Conservation (phyloP, 2,888 invertebrate species). For the Pollenia angustigena region DNA sequence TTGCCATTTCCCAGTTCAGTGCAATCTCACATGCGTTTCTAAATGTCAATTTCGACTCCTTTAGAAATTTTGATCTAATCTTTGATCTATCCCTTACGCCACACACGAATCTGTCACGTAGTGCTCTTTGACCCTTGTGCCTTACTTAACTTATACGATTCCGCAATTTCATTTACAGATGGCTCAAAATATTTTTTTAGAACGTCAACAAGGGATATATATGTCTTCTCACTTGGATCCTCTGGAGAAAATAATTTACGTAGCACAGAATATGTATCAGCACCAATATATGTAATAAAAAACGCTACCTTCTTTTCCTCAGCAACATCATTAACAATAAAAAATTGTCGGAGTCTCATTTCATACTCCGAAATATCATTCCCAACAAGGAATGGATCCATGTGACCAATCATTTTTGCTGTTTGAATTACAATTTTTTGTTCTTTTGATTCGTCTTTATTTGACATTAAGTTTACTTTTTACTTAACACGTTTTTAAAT, state of each 20-base stretch:
- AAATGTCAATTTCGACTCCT: conserved; percentile 53
- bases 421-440: too few relatives aligned
- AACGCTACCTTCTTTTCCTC: conserved; percentile 36
- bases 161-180: conserved; percentile 36
- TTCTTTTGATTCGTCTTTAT: too few relatives aligned
- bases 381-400: too few relatives aligned
- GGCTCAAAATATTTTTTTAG: conserved; percentile 58
- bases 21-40: conserved; percentile 42
- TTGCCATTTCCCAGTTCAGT: conserved; percentile 57
- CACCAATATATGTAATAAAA: conserved; percentile 52
- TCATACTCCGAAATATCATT: too few relatives aligned
- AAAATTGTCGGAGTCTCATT: too few relatives aligned
- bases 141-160: conserved; percentile 62
- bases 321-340: neutral
- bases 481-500: conserved; percentile 23
- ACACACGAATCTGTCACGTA: conserved; percentile 30
- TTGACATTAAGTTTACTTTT: too few relatives aligned
- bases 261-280: conserved; percentile 43
- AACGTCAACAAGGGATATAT: conserved; percentile 42
- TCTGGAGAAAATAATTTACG: conserved; percentile 45
- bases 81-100: conserved; percentile 22
- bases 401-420: too few relatives aligned
- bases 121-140: conserved; percentile 50
- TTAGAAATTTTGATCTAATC: conserved; percentile 53
- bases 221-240: conserved; percentile 38